Percentiles rank a stretch among this genome's conserved stretches.
Evolutionary conservation across 2,113 vertebrate species (phyloP).

Genomic region (Micromys minutus): DNA sequence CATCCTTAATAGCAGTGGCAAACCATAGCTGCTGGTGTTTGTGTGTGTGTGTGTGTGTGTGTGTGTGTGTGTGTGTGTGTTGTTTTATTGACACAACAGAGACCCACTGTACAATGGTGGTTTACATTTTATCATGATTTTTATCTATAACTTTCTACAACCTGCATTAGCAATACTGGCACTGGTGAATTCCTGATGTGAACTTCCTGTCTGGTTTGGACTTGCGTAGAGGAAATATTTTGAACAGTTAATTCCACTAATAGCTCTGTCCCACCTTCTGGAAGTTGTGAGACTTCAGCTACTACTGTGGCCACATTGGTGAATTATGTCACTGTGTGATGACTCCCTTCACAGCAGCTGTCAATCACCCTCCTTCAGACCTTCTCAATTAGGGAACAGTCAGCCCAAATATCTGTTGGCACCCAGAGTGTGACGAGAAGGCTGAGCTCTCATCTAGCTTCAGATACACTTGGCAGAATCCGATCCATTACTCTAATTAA

Average conservation of each 20-base stretch:
- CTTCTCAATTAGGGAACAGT: background rate
- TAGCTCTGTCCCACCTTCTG: background rate
- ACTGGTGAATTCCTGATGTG: background rate
- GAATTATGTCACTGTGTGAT: background rate
- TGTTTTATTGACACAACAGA: background rate
- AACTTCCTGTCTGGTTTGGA: background rate
- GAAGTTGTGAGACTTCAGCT: background rate
- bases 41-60: slow-evolving; percentile 26
- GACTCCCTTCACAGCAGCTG: background rate
- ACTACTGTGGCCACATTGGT: background rate
- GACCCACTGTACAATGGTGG: slow-evolving; percentile 5
- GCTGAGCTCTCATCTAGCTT: background rate
- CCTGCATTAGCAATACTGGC: background rate
- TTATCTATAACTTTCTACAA: slow-evolving; percentile 3
- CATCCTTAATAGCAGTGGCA: background rate
- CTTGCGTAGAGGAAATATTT: background rate
- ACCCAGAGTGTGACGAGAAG: background rate
- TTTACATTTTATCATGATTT: background rate
- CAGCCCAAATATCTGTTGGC: background rate
- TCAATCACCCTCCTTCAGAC: background rate
- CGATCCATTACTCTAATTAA: slow-evolving; percentile 65
- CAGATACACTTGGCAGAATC: background rate
- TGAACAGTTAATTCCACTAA: background rate
- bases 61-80: slow-evolving; percentile 31
- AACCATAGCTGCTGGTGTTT: background rate